These are phyloP conservation scores for Halocaridina rubra DNA, from an alignment of 2,888 invertebrate species.

Conservation along the genomic window DNA sequence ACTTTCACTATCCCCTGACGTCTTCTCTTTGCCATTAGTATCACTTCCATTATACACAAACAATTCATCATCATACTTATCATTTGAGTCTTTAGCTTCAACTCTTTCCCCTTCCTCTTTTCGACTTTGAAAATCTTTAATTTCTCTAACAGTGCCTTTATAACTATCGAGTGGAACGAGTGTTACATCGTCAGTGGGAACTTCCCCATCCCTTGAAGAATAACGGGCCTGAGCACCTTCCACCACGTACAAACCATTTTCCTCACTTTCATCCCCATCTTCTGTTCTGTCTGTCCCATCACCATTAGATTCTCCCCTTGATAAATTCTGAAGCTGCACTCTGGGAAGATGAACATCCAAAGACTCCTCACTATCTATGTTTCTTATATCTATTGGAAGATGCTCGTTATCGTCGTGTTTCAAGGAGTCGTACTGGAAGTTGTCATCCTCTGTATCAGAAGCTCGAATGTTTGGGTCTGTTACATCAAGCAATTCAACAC, in stretches of 20 bases:
- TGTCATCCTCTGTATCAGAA: slow-evolving; percentile 39
- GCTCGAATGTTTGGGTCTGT: not conserved
- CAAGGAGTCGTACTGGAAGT: slow-evolving; percentile 61
- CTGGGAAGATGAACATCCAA: not conserved
- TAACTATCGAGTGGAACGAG: not conserved
- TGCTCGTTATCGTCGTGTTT: slow-evolving; percentile 42
- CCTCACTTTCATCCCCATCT: not conserved
- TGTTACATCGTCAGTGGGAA: slow-evolving; percentile 6
- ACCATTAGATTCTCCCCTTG: not conserved
- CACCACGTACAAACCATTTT: not conserved
- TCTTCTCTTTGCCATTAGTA: not conserved
- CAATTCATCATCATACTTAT: not conserved
- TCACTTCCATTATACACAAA: too few species aligned
- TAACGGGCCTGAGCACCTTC: not conserved
- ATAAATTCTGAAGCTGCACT: not conserved
- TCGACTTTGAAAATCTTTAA: not conserved
- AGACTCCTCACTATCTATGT: slow-evolving; percentile 61
- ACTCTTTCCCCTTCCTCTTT: not conserved
- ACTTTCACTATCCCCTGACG: not conserved
- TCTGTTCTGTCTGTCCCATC: not conserved
- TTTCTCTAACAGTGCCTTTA: slow-evolving; percentile 6
- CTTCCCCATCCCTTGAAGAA: slow-evolving; percentile 28
- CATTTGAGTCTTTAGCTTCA: too few species aligned
- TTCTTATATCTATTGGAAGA: slow-evolving; percentile 45
- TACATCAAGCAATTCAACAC: not conserved